Conservation (phyloP, 2,113 vertebrate genomes). For the Microcebus ravelobensis region DNA sequence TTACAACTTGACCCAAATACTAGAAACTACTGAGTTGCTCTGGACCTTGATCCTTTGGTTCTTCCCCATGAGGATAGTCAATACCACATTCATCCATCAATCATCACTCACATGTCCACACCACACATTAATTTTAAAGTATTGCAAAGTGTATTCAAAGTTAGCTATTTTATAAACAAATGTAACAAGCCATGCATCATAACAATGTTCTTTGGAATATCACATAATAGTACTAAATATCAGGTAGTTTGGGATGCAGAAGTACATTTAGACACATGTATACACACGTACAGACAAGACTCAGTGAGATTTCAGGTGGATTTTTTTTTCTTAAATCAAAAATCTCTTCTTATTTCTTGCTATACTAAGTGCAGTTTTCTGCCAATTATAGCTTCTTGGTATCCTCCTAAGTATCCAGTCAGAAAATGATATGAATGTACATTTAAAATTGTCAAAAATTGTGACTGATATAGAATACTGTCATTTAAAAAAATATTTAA, state of each 20-base stretch:
- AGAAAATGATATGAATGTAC: background rate
- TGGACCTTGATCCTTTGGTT: background rate
- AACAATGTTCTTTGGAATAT: background rate
- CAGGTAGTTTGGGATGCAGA: background rate
- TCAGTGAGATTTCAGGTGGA: background rate
- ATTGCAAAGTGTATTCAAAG: background rate
- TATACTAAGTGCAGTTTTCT: background rate
- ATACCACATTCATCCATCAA: background rate
- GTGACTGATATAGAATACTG: background rate
- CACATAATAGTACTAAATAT: background rate
- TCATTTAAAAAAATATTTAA: background rate
- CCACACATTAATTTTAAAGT: background rate
- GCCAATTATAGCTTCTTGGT: background rate
- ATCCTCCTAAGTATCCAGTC: background rate
- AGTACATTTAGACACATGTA: background rate
- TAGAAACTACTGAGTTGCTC: background rate
- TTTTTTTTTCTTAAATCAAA: background rate
- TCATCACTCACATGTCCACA: fast-evolving
- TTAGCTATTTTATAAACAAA: background rate
- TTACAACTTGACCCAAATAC: background rate
- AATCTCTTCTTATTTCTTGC: background rate
- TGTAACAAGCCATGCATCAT: fast-evolving
- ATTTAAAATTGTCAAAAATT: background rate
- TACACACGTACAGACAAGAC: background rate
- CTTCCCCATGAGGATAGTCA: background rate